Conservation (phyloP, 2,113 vertebrate species). For the Azemiops feae region DNA sequence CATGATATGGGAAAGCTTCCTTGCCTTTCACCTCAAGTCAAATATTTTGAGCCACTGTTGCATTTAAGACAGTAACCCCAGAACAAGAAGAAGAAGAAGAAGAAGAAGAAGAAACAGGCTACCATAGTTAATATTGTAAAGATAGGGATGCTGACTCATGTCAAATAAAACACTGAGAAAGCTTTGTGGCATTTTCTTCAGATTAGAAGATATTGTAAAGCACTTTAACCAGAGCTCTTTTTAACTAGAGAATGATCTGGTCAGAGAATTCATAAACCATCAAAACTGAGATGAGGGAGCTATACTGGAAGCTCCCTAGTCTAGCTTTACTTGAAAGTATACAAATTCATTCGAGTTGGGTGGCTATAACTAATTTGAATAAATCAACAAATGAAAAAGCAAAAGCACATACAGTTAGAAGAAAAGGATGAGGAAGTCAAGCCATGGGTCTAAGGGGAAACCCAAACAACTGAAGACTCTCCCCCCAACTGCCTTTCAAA, state of each 20-base stretch:
- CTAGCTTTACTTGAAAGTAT: not conserved
- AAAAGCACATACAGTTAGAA: not conserved
- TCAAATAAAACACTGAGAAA: not conserved
- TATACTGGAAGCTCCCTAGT: not conserved
- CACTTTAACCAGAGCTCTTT: not conserved
- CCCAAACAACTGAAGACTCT: not conserved
- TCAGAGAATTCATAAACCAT: not conserved
- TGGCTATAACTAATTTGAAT: not conserved
- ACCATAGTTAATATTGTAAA: not conserved
- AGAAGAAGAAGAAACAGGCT: not conserved
- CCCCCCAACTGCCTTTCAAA: not conserved
- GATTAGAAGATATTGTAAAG: not conserved
- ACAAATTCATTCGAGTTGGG: not conserved
- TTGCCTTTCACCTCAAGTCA: not conserved
- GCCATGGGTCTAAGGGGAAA: not conserved
- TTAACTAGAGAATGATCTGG: not conserved
- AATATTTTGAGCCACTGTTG: not conserved
- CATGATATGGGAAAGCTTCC: not conserved
- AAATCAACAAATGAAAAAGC: not conserved
- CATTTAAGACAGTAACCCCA: not conserved
- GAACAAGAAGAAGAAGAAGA: not conserved
- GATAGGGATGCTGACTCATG: not conserved
- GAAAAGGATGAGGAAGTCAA: not conserved
- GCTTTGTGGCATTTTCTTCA: not conserved
- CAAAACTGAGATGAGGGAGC: not conserved